These are phyloP conservation scores for Hirtodrosophila alboralis DNA, from an alignment of 2,888 invertebrate genomes.

Conservation along the genomic window DNA sequence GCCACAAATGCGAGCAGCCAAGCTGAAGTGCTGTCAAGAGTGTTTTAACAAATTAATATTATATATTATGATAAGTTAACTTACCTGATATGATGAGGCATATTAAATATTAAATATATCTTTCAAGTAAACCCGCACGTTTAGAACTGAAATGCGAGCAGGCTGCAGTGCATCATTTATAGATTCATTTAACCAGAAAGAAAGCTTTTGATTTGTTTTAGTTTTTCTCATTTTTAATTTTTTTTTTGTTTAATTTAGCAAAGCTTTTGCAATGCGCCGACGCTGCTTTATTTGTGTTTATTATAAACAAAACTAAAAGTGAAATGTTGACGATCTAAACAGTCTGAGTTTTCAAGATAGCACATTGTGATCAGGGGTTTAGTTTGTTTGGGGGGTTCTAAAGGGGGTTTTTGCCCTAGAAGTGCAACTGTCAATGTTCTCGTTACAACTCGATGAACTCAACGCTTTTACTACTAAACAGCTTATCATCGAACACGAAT, in stretches of 20 bases:
- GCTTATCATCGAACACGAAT: conserved; percentile 32
- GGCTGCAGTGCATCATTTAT: conserved; percentile 56
- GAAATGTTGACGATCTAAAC: conserved; percentile 54
- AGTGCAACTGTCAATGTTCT: conserved; percentile 22
- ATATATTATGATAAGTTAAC: not conserved
- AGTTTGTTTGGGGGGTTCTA: too few relatives aligned
- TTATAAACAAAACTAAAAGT: conserved; percentile 47
- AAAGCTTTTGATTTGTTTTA: conserved; percentile 56
- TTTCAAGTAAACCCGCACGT: conserved; percentile 1
- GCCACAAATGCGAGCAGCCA: conserved; percentile 47
- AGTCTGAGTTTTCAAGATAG: conserved; percentile 5
- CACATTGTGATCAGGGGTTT: too few relatives aligned
- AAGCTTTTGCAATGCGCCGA: conserved; percentile 61
- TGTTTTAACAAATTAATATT: conserved; percentile 2
- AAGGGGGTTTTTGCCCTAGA: not conserved
- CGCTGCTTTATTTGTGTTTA: conserved; percentile 35
- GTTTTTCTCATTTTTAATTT: conserved; percentile 7
- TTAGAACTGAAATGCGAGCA: conserved; percentile 47
- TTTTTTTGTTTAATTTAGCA: conserved; percentile 6
- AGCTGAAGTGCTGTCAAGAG: conserved; percentile 32
- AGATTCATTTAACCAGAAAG: conserved; percentile 41
- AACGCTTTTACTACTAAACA: conserved; percentile 34
- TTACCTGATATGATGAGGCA: conserved; percentile 31
- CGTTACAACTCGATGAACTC: conserved; percentile 44
- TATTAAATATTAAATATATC: too few relatives aligned